Conservation (phyloP, 1,140 invertebrate genomes). For the Zaprionus tsacasi region DNA sequence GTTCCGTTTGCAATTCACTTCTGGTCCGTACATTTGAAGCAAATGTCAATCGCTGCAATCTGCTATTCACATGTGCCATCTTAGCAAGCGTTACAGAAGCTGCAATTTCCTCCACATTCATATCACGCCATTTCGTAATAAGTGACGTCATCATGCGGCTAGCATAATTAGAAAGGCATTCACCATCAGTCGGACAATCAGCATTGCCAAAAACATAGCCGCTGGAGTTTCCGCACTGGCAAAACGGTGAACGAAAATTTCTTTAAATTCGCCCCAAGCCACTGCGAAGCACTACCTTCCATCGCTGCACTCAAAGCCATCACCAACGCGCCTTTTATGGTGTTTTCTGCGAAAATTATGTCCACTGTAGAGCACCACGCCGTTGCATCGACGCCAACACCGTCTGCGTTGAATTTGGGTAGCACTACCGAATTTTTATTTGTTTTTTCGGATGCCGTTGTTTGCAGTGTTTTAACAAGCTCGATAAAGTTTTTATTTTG, state of each 20-base stretch:
- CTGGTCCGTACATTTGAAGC: no score
- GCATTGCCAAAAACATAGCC: no score
- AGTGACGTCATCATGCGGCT: slow-evolving; percentile 32
- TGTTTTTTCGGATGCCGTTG: slow-evolving; percentile 16
- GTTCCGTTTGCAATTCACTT: no score
- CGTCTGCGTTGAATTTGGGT: slow-evolving; percentile 41
- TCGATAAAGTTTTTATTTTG: slow-evolving; percentile 20
- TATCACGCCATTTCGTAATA: slow-evolving; percentile 18
- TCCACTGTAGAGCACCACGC: slow-evolving; percentile 19
- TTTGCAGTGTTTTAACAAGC: slow-evolving; percentile 11
- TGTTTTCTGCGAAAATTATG: slow-evolving; percentile 1
- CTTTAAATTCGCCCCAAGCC: slow-evolving; percentile 21
- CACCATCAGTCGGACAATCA: slow-evolving; percentile 29
- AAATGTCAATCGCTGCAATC: no score
- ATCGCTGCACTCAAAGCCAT: slow-evolving; percentile 25
- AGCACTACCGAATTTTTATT: slow-evolving; percentile 10
- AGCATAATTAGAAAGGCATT: slow-evolving; percentile 37
- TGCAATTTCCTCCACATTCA: slow-evolving; percentile 14
- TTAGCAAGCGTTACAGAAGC: slow-evolving; percentile 29
- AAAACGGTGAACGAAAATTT: slow-evolving; percentile 10
- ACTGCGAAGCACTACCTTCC: slow-evolving; percentile 33
- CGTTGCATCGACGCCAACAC: slow-evolving; percentile 27
- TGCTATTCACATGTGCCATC: slow-evolving; percentile 20
- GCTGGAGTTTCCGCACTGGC: not conserved
- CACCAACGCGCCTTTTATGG: slow-evolving; percentile 12